Evolutionary conservation across 2,888 invertebrate genomes (phyloP).

Genomic region (Epinotia demarniana): DNA sequence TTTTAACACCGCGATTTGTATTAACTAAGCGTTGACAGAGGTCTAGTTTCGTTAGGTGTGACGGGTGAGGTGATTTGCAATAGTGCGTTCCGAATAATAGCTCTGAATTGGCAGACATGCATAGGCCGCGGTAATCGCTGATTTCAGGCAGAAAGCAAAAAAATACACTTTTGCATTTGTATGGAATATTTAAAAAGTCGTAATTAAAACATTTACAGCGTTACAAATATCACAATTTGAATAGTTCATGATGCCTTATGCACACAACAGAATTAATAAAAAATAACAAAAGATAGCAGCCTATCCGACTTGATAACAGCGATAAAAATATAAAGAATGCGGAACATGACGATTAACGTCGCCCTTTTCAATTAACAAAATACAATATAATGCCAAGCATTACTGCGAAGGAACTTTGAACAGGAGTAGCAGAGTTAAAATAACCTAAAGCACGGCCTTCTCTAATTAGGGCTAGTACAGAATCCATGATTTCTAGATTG

Average conservation of each 20-base stretch:
- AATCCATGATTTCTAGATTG: constrained; percentile 76
- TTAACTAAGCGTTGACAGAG: no score
- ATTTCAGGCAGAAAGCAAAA: not conserved
- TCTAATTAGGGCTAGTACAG: constrained; percentile 46
- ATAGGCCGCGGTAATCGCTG: not conserved
- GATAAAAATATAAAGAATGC: not conserved
- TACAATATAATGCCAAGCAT: constrained; percentile 21
- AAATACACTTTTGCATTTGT: no score
- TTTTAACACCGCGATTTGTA: no score
- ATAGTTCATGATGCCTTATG: not conserved
- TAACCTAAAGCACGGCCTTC: constrained; percentile 39
- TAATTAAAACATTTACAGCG: no score
- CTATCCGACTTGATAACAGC: no score
- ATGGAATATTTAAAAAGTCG: no score
- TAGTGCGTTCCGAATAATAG: no score
- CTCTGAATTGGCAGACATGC: not conserved
- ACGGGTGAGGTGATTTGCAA: no score
- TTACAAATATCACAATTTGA: not conserved
- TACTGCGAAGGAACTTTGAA: constrained; percentile 20
- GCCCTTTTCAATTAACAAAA: not conserved
- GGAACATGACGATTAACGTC: not conserved
- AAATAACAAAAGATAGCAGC: not conserved
- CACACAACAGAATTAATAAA: not conserved
- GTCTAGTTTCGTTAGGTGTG: no score
- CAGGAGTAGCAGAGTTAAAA: constrained; percentile 33